Evolutionary conservation across 2,888 invertebrate species (phyloP), one percentile per base, ranked within the genome.

Genomic region (Drosophila pegasa): DNA sequence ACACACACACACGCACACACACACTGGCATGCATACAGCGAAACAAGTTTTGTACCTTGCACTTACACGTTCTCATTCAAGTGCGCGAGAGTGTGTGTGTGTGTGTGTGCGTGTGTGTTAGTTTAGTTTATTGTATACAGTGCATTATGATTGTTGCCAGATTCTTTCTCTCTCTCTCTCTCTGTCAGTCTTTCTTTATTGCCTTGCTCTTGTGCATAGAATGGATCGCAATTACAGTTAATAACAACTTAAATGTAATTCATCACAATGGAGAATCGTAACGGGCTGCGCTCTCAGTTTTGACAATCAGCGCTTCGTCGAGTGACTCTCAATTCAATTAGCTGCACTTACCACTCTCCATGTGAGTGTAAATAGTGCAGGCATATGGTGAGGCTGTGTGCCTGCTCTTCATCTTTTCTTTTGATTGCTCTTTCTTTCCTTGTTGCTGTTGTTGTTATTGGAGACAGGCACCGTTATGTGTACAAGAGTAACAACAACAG

Each of bases 191-290:
- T 27, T 20, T 18, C 29, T 31, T 14, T 3, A 47, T 14, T 48
- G 18, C 47, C 14, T 22, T 37, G 51, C 47, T 52, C 50, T 48
- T 61, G 27, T 16, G 48, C 43, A 54, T 55, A 40, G 51, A 50
- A 63, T 68, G 55, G 56, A 25, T 57, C 50, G 61, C 85, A 87
- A 85, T 87, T 82, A 67, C 67, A 75, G 86, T 82, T 85, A 82
- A 85, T 83, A 82, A 62, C 78, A 85, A 87, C 76, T 83, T 84
- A 70, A 83, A 85, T 80, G 80, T 64, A 75, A 77, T 87, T 85
- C 59, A 87, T 66, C 31, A 71, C 52, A 76, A 74, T 63, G 48
- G 58, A 38, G 67, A 76, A 58, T 41, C 61, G 77, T 67, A 74
- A 75, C 55, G 55, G 54, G 40, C 62, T 29, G 64, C 27, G 43